These are phyloP conservation scores for Anolis sagrei DNA, from an alignment of 2,113 vertebrate species.

Conservation along the genomic window DNA sequence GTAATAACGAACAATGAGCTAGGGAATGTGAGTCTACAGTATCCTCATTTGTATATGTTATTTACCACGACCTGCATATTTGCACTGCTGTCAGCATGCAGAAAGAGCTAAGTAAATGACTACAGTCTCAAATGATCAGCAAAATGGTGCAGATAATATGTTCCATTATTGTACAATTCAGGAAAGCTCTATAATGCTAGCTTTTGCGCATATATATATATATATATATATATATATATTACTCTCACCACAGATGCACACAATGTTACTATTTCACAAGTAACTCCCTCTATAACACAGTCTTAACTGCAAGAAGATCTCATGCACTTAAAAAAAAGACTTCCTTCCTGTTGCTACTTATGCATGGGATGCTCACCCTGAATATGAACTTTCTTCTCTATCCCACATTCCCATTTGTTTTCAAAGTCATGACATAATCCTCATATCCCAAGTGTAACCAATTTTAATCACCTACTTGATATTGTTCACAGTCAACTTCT, in stretches of 20 bases:
- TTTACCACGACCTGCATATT: neutral
- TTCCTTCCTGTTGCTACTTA: neutral
- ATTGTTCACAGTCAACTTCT: too few species aligned
- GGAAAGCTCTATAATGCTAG: constrained; percentile 6
- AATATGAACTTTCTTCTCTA: neutral
- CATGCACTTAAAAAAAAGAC: neutral
- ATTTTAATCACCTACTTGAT: neutral
- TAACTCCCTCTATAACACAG: neutral
- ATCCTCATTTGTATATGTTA: neutral
- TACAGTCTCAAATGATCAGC: constrained; percentile 5
- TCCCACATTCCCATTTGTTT: neutral
- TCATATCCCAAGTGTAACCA: neutral
- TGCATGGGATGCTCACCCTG: neutral
- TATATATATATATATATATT: neutral
- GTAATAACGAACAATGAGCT: neutral
- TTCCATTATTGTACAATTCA: constrained; percentile 31
- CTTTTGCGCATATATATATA: neutral
- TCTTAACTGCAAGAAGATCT: neutral
- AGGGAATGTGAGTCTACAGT: too few species aligned
- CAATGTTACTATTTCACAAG: neutral
- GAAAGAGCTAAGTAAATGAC: neutral
- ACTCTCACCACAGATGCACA: neutral
- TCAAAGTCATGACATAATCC: neutral
- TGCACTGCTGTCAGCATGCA: neutral
- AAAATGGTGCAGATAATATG: constrained; percentile 5